Percentiles rank a stretch among this genome's conserved stretches.
Evolutionary conservation across 1,140 invertebrate genomes (phyloP).

Genomic region (Drosophila melanica): DNA sequence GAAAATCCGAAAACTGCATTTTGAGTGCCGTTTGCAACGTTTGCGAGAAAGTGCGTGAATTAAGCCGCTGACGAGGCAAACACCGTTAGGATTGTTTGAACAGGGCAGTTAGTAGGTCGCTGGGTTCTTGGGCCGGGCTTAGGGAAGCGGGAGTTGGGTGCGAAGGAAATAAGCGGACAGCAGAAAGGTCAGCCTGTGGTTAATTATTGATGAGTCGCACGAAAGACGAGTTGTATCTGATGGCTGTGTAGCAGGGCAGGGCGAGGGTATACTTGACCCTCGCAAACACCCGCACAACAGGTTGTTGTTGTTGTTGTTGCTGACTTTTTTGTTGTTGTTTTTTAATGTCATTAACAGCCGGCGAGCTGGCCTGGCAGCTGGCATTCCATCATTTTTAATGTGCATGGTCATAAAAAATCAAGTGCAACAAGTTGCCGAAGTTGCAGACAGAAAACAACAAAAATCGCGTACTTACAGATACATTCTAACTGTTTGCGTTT

Average conservation of each 20-base stretch:
- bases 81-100: conserved; percentile 49
- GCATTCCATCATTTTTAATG: conserved; percentile 70
- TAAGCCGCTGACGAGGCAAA: conserved; percentile 44
- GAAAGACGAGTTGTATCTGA: background rate
- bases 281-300: conserved; percentile 41
- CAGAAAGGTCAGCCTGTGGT: conserved; percentile 68
- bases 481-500: conserved; percentile 68
- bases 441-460: conserved; percentile 10
- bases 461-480: conserved; percentile 26
- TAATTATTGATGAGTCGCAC: conserved; percentile 60
- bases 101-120: conserved; percentile 47
- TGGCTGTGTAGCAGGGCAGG: background rate
- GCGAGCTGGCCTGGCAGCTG: conserved; percentile 48
- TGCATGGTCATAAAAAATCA: conserved; percentile 59
- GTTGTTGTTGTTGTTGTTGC: conserved; percentile 3
- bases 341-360: conserved; percentile 37
- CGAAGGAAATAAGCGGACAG: conserved; percentile 16
- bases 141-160: background rate
- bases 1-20: conserved; percentile 15
- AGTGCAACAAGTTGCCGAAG: conserved; percentile 69
- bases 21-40: background rate
- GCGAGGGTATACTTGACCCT: conserved; percentile 14
- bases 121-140: background rate
- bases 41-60: conserved; percentile 37
- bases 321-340: background rate